Percentiles rank a stretch among this genome's conserved stretches.
These are phyloP conservation scores for Magallana gigas DNA, from an alignment of 1,140 invertebrate species.

Conservation along the genomic window DNA sequence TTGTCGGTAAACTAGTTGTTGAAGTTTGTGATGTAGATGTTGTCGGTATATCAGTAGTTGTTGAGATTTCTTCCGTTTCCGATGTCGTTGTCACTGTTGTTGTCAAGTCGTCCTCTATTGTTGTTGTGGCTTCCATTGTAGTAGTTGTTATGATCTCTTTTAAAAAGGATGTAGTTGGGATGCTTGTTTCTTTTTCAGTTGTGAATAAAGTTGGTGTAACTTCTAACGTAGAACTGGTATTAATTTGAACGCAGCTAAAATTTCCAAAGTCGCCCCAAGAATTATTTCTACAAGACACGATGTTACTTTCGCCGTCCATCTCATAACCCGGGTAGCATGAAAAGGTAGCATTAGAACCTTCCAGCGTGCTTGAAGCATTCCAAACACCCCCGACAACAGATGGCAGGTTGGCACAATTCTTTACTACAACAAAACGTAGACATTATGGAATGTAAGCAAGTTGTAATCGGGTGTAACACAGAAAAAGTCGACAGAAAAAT, in stretches of 20 bases:
- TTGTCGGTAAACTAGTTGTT: background rate
- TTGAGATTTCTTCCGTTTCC: background rate
- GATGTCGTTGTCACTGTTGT: background rate
- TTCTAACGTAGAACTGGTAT: background rate
- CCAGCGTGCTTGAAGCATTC: conserved; percentile 17
- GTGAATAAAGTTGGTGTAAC: background rate
- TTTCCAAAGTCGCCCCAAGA: background rate
- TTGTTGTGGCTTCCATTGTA: no score
- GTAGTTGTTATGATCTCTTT: background rate
- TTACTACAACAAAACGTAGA: background rate
- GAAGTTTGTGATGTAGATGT: background rate
- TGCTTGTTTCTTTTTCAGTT: background rate
- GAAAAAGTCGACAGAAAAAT: no score
- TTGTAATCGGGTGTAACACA: no score
- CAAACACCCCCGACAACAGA: background rate
- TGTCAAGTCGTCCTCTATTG: background rate
- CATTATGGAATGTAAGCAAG: no score
- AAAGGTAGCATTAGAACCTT: background rate
- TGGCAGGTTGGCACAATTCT: background rate
- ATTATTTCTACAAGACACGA: background rate
- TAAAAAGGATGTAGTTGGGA: background rate
- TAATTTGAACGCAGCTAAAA: background rate
- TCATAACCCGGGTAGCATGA: background rate
- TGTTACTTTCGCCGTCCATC: background rate
- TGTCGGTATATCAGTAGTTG: background rate